Evolutionary conservation across 2,888 invertebrate species (phyloP).

Genomic region (Anodontia alba): DNA sequence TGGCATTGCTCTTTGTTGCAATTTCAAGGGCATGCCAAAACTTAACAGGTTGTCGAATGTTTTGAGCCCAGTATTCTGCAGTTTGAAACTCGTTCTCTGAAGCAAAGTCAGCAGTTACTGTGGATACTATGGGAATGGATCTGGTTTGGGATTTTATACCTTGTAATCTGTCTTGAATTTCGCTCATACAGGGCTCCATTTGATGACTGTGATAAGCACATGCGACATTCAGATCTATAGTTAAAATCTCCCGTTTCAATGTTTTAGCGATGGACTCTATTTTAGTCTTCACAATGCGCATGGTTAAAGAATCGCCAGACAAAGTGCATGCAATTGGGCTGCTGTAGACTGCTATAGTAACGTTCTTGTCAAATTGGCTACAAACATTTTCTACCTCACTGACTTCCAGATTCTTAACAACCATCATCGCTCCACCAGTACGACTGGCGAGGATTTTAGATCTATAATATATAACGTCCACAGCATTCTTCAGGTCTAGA

Average conservation of each 20-base stretch:
- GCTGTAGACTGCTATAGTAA: slow-evolving; percentile 46
- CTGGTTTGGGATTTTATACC: background rate
- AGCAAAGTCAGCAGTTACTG: slow-evolving; percentile 60
- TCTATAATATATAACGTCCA: slow-evolving; percentile 70
- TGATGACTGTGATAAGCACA: slow-evolving; percentile 33
- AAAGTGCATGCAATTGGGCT: slow-evolving; percentile 30
- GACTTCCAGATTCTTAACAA: slow-evolving; percentile 48
- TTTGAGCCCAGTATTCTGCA: slow-evolving; percentile 68
- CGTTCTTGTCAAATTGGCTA: background rate
- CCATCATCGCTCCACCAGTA: slow-evolving; percentile 70
- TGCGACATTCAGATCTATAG: background rate
- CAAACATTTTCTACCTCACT: slow-evolving; percentile 35
- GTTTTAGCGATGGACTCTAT: background rate
- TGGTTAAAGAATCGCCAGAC: background rate
- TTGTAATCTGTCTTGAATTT: background rate
- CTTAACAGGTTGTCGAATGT: slow-evolving; percentile 65
- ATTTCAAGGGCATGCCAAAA: slow-evolving; percentile 60
- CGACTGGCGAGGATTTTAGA: slow-evolving; percentile 58
- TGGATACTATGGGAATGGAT: slow-evolving; percentile 47
- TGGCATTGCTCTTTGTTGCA: background rate
- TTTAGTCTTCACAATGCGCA: background rate
- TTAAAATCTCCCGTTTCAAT: background rate
- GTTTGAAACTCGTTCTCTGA: slow-evolving; percentile 35
- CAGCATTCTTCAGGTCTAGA: slow-evolving; percentile 64
- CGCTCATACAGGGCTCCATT: background rate